Percentiles rank a stretch among this genome's conserved stretches.
Conservation (phyloP, 2,113 vertebrate genomes). For the Emberiza fucata region DNA sequence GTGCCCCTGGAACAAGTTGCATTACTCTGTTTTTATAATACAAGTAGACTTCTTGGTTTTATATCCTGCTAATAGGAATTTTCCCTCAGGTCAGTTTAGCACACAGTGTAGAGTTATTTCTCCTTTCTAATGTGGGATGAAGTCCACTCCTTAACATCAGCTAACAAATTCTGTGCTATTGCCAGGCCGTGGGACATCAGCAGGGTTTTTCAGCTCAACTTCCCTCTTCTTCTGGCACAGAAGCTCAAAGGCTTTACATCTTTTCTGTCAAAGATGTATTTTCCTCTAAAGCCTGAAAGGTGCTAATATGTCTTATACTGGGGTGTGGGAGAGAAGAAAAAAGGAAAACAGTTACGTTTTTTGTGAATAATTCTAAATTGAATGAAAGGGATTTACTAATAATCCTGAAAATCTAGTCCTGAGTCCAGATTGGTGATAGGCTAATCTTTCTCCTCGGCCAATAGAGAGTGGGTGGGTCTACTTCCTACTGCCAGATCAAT, state of each 20-base stretch:
- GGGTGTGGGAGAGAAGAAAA: not conserved
- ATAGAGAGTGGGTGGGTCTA: rapidly evolving
- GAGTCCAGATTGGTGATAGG: not conserved
- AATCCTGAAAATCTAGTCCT: not conserved
- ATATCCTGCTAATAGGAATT: slow-evolving; percentile 31
- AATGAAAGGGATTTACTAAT: not conserved
- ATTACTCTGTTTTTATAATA: not conserved
- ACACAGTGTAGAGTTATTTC: not conserved
- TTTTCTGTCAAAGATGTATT: not conserved
- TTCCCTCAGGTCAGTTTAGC: slow-evolving; percentile 33
- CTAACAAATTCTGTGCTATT: not conserved
- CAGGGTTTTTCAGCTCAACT: not conserved
- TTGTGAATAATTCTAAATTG: not conserved
- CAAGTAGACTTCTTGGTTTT: slow-evolving; percentile 9
- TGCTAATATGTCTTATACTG: not conserved
- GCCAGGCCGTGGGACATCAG: not conserved
- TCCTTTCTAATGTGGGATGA: not conserved
- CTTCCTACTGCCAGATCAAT: not conserved
- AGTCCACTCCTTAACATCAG: slow-evolving; percentile 3
- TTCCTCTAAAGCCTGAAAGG: not conserved
- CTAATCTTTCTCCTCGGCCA: not conserved
- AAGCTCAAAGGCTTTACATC: not conserved
- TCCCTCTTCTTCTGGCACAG: not conserved
- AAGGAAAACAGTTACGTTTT: not conserved
- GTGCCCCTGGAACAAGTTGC: not conserved